A percentile compares a stretch with the other conserved stretches of the same genome.
These are phyloP conservation scores for Pterocles burchelli DNA, from an alignment of 2,113 vertebrate species.

Conservation along the genomic window DNA sequence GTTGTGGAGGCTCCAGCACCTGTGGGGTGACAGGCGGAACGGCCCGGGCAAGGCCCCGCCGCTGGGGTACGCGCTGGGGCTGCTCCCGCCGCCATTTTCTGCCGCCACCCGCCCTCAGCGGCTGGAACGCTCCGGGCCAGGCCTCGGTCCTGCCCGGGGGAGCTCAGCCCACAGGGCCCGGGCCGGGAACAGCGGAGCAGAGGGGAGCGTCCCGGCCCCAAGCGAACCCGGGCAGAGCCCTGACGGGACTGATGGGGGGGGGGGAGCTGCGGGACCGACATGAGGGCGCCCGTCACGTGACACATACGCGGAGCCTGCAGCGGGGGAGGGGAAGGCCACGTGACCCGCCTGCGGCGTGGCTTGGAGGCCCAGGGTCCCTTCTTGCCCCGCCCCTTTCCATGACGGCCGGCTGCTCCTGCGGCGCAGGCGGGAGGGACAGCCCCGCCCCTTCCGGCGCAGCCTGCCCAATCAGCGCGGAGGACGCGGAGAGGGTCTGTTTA, in stretches of 20 bases:
- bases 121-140: fast-evolving
- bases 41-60: fast-evolving
- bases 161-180: neutral
- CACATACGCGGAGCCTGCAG: fast-evolving
- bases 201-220: neutral
- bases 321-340: fast-evolving
- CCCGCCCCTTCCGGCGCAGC: neutral
- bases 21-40: neutral
- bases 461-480: neutral
- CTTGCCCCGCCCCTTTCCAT: neutral
- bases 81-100: neutral
- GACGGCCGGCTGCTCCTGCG: neutral
- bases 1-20: fast-evolving
- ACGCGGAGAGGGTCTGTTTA: neutral
- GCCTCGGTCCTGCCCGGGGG: fast-evolving
- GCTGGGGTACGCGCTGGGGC: fast-evolving
- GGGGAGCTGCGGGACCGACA: neutral
- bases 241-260: too few species aligned
- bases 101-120: fast-evolving
- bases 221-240: neutral
- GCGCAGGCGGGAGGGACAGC: neutral
- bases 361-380: fast-evolving
- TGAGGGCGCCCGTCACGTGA: neutral
- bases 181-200: too few species aligned
- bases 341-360: neutral